Evolutionary conservation across 2,113 vertebrate species (phyloP).

Genomic region (Podiceps cristatus): DNA sequence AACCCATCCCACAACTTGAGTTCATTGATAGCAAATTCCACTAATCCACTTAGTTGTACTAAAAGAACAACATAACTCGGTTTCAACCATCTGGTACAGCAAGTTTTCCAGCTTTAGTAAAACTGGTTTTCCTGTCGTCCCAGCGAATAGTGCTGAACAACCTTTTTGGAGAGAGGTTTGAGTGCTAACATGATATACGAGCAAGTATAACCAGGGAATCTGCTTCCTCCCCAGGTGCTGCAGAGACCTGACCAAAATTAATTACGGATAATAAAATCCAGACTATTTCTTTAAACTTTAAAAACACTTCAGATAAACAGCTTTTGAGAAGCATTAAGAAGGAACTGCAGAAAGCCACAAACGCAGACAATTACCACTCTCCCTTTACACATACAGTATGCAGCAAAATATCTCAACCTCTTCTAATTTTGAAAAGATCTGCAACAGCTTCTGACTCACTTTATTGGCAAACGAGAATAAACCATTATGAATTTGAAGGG

Average conservation of each 20-base stretch:
- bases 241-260: neutral
- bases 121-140: neutral
- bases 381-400: neutral
- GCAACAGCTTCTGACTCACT: neutral
- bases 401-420: neutral
- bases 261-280: neutral
- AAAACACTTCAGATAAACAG: neutral
- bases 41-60: neutral
- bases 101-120: neutral
- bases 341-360: neutral
- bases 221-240: neutral
- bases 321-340: neutral
- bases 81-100: neutral
- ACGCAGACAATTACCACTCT: neutral
- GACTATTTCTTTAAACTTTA: neutral
- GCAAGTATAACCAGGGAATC: fast-evolving
- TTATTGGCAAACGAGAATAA: neutral
- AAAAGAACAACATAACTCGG: neutral
- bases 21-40: neutral
- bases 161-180: neutral
- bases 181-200: fast-evolving
- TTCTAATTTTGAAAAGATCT: neutral
- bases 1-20: neutral
- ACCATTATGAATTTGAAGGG: neutral
- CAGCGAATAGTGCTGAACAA: neutral